phyloP scores from a whole-genome alignment of 64 coral and sea anemone species.

The Actinia tenebrosa region DNA sequence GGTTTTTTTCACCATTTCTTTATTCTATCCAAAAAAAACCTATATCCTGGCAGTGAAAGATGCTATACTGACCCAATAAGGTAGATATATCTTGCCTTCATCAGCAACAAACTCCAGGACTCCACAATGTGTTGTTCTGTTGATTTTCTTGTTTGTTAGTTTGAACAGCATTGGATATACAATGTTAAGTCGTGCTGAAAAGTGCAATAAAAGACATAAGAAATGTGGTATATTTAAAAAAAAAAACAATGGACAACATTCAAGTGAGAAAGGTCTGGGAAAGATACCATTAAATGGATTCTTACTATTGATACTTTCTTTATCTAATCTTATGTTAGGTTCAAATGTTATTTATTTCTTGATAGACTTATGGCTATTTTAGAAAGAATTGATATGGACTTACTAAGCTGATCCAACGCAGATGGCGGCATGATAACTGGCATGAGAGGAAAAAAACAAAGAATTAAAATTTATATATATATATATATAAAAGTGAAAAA shows the following conservation, averaged over 20 bases:
- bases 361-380: no score
- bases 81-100: constrained; percentile 97
- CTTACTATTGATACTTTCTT: no score
- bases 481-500: no score
- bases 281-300: background rate
- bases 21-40: no score
- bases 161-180: constrained; percentile 99
- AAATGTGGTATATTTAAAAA: background rate
- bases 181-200: constrained; percentile 81
- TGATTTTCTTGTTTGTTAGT: constrained; percentile 63
- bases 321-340: no score
- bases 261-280: background rate
- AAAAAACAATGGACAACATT: background rate
- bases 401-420: constrained; percentile 95
- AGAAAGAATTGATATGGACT: background rate
- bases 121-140: constrained; percentile 92
- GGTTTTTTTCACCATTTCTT: no score
- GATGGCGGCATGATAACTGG: constrained; percentile 98
- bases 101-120: constrained; percentile 98
- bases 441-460: constrained; percentile 12
- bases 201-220: background rate
- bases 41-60: no score
- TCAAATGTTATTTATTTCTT: no score
- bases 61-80: constrained; percentile 75
- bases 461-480: no score